These are phyloP conservation scores for Flexamia atlantica DNA, from an alignment of 2,888 invertebrate species.

Conservation along the genomic window DNA sequence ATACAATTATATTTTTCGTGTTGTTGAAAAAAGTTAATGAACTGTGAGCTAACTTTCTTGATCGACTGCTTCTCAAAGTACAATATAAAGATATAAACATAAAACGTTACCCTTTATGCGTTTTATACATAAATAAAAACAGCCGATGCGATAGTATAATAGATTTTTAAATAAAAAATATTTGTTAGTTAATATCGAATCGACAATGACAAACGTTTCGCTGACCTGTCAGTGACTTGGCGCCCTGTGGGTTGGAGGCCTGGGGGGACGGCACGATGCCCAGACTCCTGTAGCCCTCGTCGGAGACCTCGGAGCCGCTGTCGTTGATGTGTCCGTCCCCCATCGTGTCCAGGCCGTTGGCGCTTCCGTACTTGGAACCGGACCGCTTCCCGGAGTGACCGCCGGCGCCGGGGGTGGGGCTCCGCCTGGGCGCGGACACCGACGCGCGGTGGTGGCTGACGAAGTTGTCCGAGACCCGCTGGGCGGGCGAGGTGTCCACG, in stretches of 20 bases:
- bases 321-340: constrained; percentile 80
- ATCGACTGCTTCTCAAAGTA: too few relatives aligned
- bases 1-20: too few relatives aligned
- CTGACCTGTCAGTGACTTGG: constrained; percentile 48
- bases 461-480: constrained; percentile 72
- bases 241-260: constrained; percentile 72
- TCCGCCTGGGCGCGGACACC: constrained; percentile 58
- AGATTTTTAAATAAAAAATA: too few relatives aligned
- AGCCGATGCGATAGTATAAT: too few relatives aligned
- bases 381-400: neutral
- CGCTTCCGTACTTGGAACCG: constrained; percentile 59
- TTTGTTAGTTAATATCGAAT: too few relatives aligned
- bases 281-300: constrained; percentile 90
- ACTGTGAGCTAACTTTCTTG: too few relatives aligned
- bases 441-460: constrained; percentile 48
- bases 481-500: constrained; percentile 74
- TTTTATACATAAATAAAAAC: too few relatives aligned
- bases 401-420: constrained; percentile 51
- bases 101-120: too few relatives aligned
- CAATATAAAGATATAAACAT: too few relatives aligned
- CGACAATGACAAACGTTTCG: too few relatives aligned
- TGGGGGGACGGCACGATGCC: constrained; percentile 79
- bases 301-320: constrained; percentile 87
- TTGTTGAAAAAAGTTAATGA: too few relatives aligned
- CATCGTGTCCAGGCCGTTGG: constrained; percentile 71